Evolutionary conservation across 2,888 invertebrate genomes (phyloP).

Genomic region (Heliconius erato): DNA sequence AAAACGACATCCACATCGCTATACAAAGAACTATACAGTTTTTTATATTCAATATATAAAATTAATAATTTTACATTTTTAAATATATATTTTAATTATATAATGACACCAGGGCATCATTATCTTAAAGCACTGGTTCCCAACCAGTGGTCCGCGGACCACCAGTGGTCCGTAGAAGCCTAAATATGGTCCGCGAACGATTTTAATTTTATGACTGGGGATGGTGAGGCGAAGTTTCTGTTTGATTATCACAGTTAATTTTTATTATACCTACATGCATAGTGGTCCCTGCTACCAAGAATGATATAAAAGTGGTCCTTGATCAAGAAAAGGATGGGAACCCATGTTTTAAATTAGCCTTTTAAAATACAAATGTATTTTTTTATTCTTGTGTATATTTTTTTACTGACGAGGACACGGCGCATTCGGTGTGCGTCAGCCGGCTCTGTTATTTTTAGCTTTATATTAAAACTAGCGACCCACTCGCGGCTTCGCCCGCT

Average conservation of each 20-base stretch:
- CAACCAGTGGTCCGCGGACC: no score
- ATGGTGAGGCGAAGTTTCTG: no score
- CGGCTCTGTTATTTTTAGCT: not conserved
- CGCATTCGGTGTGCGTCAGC: not conserved
- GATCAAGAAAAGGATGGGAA: no score
- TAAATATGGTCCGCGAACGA: no score
- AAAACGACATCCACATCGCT: slow-evolving; percentile 7
- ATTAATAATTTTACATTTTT: not conserved
- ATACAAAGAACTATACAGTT: not conserved
- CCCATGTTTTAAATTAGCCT: not conserved
- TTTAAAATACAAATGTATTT: not conserved
- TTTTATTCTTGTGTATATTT: not conserved
- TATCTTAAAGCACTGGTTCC: not conserved
- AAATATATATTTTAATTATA: not conserved
- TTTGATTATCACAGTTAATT: no score
- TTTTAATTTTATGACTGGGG: no score
- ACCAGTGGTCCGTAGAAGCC: no score
- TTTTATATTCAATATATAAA: not conserved
- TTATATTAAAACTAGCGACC: slow-evolving; percentile 3
- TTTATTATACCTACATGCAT: no score
- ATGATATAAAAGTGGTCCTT: no score
- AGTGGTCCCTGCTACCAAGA: no score
- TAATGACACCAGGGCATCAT: not conserved
- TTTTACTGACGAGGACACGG: not conserved
- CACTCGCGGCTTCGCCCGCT: no score